Evolutionary conservation across 2,888 invertebrate species (phyloP).

Genomic region (Bombylius major): DNA sequence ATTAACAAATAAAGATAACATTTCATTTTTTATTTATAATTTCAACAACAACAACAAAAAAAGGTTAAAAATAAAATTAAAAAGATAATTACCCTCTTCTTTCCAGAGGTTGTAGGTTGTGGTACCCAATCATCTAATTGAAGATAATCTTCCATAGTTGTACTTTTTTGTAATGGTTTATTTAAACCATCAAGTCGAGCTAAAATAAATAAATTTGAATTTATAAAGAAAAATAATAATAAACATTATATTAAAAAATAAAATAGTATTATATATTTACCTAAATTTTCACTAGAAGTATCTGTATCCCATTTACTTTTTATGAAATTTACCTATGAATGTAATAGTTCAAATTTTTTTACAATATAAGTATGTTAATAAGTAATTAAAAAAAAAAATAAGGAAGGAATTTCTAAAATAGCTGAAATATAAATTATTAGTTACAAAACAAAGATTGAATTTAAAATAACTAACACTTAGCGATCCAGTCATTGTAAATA

Average conservation of each 20-base stretch:
- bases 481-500: no score
- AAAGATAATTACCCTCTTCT: constrained; percentile 66
- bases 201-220: constrained; percentile 30
- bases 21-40: background rate
- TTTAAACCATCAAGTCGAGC: constrained; percentile 87
- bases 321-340: constrained; percentile 22
- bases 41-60: background rate
- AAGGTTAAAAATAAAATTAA: background rate
- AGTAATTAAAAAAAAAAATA: no score
- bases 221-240: background rate
- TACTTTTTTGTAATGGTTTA: constrained; percentile 48
- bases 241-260: constrained; percentile 13
- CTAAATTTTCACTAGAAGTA: constrained; percentile 64
- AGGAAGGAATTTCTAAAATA: no score
- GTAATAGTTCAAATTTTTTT: no score
- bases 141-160: constrained; percentile 84
- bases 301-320: constrained; percentile 82
- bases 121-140: constrained; percentile 64
- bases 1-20: constrained; percentile 7
- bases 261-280: constrained; percentile 52
- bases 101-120: constrained; percentile 52
- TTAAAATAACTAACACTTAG: no score
- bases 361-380: no score
- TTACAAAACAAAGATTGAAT: no score
- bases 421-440: no score